Conservation (phyloP, 2,797 vertebrate species). For the Spondyliosoma cantharus region DNA sequence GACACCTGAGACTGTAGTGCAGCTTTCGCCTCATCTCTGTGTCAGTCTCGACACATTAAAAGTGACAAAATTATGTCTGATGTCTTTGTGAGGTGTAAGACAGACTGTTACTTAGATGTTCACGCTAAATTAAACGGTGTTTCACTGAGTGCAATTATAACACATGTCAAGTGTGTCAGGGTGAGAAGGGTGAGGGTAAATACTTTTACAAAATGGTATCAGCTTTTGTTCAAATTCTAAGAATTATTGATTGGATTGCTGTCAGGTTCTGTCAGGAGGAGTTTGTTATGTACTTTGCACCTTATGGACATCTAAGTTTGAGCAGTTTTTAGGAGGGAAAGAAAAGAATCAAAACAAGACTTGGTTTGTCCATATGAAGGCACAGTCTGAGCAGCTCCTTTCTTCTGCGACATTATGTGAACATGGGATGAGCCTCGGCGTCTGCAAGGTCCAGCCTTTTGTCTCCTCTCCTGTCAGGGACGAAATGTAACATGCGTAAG, state of each 20-base stretch:
- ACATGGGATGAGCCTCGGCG: conserved; percentile 57
- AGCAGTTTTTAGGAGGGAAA: background rate
- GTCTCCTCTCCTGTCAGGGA: conserved; percentile 54
- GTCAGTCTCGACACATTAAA: conserved; percentile 15
- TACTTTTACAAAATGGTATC: conserved; percentile 19
- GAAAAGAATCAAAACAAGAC: background rate
- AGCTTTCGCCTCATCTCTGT: conserved; percentile 13
- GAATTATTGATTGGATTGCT: conserved; percentile 47
- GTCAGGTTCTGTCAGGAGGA: conserved; percentile 17
- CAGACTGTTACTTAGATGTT: conserved; percentile 24
- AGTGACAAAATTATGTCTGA: conserved; percentile 12
- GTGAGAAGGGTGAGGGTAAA: conserved; percentile 6
- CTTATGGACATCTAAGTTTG: background rate
- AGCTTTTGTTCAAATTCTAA: conserved; percentile 25
- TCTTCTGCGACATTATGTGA: conserved; percentile 36
- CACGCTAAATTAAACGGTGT: conserved; percentile 40
- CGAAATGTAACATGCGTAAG: conserved; percentile 73
- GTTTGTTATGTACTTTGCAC: conserved; percentile 12
- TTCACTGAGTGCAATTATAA: conserved; percentile 46
- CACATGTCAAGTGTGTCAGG: conserved; percentile 34
- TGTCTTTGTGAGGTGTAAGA: conserved; percentile 25
- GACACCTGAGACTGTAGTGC: conserved; percentile 24
- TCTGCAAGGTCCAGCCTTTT: conserved; percentile 67
- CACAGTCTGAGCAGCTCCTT: conserved; percentile 35
- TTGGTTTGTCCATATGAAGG: conserved; percentile 10